These are phyloP conservation scores for Ictidomys tridecemlineatus DNA, from an alignment of 2,113 vertebrate species.

Conservation along the genomic window DNA sequence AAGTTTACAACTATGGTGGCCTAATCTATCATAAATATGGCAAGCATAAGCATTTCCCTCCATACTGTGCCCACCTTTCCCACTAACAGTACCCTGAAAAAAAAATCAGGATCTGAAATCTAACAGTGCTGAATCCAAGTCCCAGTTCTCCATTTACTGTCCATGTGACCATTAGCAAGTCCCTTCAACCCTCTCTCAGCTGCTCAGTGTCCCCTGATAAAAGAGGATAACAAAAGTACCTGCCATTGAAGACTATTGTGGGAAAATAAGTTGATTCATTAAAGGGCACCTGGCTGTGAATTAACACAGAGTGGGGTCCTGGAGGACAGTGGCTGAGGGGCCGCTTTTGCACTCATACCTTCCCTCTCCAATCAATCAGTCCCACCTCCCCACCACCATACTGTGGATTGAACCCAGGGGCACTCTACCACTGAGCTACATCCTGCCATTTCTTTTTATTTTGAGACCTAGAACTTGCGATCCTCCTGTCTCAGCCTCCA, in stretches of 20 bases:
- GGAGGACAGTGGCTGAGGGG: background rate
- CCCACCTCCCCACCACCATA: too few species aligned
- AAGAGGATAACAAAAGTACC: background rate
- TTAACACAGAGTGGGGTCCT: background rate
- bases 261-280: background rate
- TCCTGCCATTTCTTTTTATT: too few species aligned
- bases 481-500: too few species aligned
- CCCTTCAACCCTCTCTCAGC: background rate
- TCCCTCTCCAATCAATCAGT: background rate
- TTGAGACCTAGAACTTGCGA: too few species aligned
- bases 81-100: background rate
- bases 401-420: too few species aligned
- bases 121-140: background rate
- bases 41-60: background rate
- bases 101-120: background rate
- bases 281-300: background rate
- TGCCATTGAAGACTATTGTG: background rate
- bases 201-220: slow-evolving; percentile 34
- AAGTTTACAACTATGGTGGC: background rate
- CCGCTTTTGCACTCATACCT: background rate
- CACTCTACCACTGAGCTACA: too few species aligned
- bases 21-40: background rate
- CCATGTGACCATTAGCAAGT: background rate
- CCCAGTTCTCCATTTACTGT: background rate
- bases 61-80: background rate